Base-by-base conservation (phyloP, 2,113 vertebrate species). In the Gobio gobio region DNA sequence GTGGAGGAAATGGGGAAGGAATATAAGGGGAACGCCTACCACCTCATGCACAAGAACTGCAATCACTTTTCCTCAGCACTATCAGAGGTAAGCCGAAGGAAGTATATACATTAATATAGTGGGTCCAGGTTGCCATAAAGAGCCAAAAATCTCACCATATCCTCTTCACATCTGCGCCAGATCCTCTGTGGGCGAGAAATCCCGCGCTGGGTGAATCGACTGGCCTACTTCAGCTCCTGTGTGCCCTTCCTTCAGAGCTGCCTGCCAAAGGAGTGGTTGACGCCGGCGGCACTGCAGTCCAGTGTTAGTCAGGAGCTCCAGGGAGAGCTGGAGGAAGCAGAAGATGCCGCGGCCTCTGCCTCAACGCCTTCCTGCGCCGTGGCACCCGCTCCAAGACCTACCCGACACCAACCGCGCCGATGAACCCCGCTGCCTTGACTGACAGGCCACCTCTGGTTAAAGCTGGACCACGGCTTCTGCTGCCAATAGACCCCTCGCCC, bases 31-130 rank as follows among this genome's bases (percentile, higher is more conserved):
- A 99, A 99, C 61, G 97, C 98, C 83, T 99, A 99, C 92, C 98
- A 99, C 89, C 96, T 99, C 90, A 99, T 99, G 98, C 98, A 99
- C 96, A 99, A 99, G 95, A 99, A 99, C 95, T 99, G 98, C 93
- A 99, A 99, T 94, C 98, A 99, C 91, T 99, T 99, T 91, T 99
- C 98, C 92, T 99, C 97, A 74, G 95, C 97, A 79, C 95, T 99
- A 87, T 99, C 98, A 8, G 98, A 99, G 97, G 98, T 98, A 91
- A 91, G 79, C 33, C 0, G 3, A 83, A 72, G 47, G 10, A 82
- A 22, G n/a, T 61, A 3, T 14, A 24, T 22, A 43, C 16, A 49
- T 24, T 8, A 49, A 43, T 33, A 20, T 18, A 10, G 33, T 45
- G 10, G 33, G 33, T 40, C 76, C 54, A 4, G 12, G 2, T 24